Percentiles rank a stretch among this genome's conserved stretches.
Evolutionary conservation across 2,797 vertebrate genomes (phyloP).

Genomic region (Amphiprion clarkii): DNA sequence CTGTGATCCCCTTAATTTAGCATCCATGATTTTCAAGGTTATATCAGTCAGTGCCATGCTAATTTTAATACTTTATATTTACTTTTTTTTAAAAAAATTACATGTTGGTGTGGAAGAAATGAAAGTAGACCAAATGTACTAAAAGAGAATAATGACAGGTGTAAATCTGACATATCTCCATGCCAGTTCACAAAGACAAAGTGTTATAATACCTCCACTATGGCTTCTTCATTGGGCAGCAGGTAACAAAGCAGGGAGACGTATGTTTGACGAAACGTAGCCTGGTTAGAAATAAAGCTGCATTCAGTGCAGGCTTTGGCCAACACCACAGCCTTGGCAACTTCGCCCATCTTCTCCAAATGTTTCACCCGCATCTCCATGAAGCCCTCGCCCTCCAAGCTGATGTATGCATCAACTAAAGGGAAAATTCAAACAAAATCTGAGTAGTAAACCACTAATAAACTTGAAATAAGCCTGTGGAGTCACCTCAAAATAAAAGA

Average conservation of each 20-base stretch:
- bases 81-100: background rate
- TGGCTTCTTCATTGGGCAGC: slow-evolving; percentile 96
- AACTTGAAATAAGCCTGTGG: background rate
- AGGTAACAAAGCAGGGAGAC: slow-evolving; percentile 94
- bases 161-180: background rate
- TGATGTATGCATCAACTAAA: slow-evolving; percentile 91
- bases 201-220: slow-evolving; percentile 90
- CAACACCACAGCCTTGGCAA: slow-evolving; percentile 92
- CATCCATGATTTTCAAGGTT: background rate
- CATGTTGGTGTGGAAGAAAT: background rate
- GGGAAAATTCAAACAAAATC: slow-evolving; percentile 28
- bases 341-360: slow-evolving; percentile 95
- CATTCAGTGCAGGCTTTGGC: slow-evolving; percentile 95
- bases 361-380: slow-evolving; percentile 99
- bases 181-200: background rate
- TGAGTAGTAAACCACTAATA: background rate
- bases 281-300: slow-evolving; percentile 89
- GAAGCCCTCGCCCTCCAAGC: slow-evolving; percentile 95
- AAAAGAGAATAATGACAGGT: background rate
- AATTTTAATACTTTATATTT: background rate
- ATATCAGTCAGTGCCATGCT: background rate
- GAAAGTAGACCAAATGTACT: background rate
- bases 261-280: slow-evolving; percentile 94
- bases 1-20: background rate
- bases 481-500: background rate